phyloP scores from a whole-genome alignment of 1,140 invertebrate genomes.

The Sycophila sp. region DNA sequence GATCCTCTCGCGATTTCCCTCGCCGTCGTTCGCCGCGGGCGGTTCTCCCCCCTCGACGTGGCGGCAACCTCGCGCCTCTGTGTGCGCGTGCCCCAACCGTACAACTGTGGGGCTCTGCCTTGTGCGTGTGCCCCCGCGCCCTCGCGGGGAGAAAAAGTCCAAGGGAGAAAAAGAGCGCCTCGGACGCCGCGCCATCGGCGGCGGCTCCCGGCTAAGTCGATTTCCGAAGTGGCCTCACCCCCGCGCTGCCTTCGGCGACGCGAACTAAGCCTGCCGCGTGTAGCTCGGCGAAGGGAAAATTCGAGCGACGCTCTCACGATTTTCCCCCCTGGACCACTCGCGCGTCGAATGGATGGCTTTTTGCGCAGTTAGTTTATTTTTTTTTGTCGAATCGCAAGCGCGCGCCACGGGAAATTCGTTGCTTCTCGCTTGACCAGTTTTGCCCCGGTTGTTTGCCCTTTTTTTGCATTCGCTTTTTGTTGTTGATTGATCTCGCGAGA shows the following conservation, averaged over 20 bases:
- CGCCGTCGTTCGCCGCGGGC: slow-evolving; percentile 17
- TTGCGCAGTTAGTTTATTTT: background rate
- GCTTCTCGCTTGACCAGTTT: too few species aligned
- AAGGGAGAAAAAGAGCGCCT: background rate
- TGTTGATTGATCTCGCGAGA: too few species aligned
- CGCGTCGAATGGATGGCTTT: background rate
- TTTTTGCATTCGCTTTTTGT: too few species aligned
- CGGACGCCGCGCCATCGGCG: background rate
- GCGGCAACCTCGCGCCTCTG: background rate
- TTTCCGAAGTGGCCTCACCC: background rate
- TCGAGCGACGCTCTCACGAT: background rate
- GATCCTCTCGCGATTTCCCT: slow-evolving; percentile 34
- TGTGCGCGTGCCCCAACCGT: too few species aligned
- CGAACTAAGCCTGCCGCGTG: background rate
- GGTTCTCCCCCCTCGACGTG: background rate
- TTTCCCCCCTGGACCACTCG: background rate
- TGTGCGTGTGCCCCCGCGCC: background rate
- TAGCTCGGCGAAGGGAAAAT: background rate
- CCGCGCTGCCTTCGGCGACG: background rate
- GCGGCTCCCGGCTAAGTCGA: background rate
- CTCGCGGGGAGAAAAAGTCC: background rate
- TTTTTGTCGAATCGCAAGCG: background rate
- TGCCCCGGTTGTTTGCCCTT: too few species aligned
- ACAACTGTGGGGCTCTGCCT: background rate
- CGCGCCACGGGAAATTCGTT: too few species aligned